Evolutionary conservation across 2,888 invertebrate genomes (phyloP), one percentile per base, ranked within the genome.

Genomic region (Rapana venosa): DNA sequence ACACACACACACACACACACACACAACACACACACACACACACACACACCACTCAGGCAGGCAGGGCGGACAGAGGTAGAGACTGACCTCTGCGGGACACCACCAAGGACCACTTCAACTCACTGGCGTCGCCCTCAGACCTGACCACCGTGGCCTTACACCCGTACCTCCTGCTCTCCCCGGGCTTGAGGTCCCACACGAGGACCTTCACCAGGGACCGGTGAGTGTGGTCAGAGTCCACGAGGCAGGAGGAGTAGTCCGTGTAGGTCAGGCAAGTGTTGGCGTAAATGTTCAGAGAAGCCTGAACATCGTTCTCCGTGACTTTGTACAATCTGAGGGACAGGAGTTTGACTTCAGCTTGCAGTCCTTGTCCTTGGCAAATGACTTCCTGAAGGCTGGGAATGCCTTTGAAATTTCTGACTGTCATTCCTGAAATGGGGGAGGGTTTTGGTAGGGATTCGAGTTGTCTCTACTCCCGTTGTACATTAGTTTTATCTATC

Each of bases 301-400:
- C 89, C 17, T 84, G 58, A 1, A 85, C 47, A 36, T 61, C n/a
- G 61, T 47, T 56, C 5, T 84, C 85, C 0, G 85, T 30, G 17
- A 74, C 20, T 56, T 11, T 15, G 36, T 47, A 85, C 36, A 89
- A 8, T 32, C 30, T 89, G 26, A 89, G 56, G 0, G 89, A 84
- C n/a, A 89, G 11, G 13, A 89, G 84, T 22, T 56, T 70, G 0
- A 85, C 85, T 56, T 89, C 89, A 6, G 70, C 15, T 22, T 20
- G 66, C 32, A 89, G 56, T 2, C 74, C 61, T 2, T 70, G 17
- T 11, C 89, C 89, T 22, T 36, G 66, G 74, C 89, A 89, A 17
- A 66, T 74, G 47, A 89, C 89, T 85, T 89, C 89, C 32, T 89
- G 89, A 66, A 89, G 35, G 58, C 89, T 89, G 20, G 74, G 74